These are phyloP conservation scores for Heteractis magnifica DNA, from an alignment of 92 coral and sea anemone genomes.

Conservation along the genomic window DNA sequence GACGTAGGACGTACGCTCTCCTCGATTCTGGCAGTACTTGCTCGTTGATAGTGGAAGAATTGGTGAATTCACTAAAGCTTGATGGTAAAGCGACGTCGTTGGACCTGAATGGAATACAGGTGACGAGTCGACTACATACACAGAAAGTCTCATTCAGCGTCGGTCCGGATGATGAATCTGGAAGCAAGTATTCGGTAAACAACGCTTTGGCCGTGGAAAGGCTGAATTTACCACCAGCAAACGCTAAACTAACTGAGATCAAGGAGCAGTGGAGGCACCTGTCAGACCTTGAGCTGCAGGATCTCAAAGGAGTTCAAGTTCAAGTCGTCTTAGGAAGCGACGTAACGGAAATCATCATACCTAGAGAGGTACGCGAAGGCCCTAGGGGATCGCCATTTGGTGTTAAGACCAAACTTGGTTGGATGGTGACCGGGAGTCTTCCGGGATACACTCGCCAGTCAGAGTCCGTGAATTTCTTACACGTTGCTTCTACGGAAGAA, in stretches of 20 bases:
- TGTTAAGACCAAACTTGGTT: constrained; percentile 49
- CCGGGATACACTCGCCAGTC: constrained; percentile 36
- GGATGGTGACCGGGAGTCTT: constrained; percentile 39
- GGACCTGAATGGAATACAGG: constrained; percentile 31
- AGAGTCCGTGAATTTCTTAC: constrained; percentile 28
- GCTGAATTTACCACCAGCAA: constrained; percentile 20
- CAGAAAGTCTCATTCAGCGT: constrained; percentile 19
- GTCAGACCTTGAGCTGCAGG: constrained; percentile 26
- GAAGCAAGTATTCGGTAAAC: constrained; percentile 10
- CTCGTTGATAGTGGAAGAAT: constrained; percentile 7
- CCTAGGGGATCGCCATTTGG: constrained; percentile 51
- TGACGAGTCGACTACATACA: constrained; percentile 15
- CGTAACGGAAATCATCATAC: constrained; percentile 42
- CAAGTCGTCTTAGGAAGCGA: constrained; percentile 32
- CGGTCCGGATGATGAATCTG: constrained; percentile 16
- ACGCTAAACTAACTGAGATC: constrained; percentile 3
- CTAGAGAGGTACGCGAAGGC: constrained; percentile 40
- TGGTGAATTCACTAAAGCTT: constrained; percentile 26
- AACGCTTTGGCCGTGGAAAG: constrained; percentile 37
- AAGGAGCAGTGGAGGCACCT: constrained; percentile 35
- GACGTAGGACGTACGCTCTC: constrained; percentile 22
- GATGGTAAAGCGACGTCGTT: constrained; percentile 27
- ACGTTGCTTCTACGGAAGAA: constrained; percentile 27
- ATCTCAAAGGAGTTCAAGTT: constrained; percentile 26
- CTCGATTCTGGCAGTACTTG: constrained; percentile 52